Evolutionary conservation across 1,140 invertebrate species (phyloP).

Genomic region (Bradysia coprophila): DNA sequence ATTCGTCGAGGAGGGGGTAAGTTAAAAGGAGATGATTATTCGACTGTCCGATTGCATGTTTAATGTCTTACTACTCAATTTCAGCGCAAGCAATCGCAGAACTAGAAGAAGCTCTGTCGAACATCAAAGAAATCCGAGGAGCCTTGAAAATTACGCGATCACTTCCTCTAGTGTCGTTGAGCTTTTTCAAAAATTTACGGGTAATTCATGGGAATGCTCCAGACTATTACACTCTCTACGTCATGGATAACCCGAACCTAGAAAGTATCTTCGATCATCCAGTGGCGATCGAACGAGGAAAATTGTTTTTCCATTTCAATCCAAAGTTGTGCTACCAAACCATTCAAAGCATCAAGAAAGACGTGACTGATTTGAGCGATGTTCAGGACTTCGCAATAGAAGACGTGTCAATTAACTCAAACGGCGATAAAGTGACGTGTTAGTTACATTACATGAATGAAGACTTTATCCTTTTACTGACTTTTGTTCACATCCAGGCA

Average conservation of each 20-base stretch:
- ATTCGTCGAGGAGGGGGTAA: conserved; percentile 47
- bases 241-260: conserved; percentile 83
- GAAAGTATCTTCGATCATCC: conserved; percentile 57
- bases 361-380: conserved; percentile 14
- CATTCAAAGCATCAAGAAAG: conserved; percentile 38
- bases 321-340: conserved; percentile 75
- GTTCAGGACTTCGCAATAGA: conserved; percentile 31
- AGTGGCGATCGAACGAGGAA: conserved; percentile 35
- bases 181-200: conserved; percentile 68
- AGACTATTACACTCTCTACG: conserved; percentile 41
- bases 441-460: conserved; percentile 14
- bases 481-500: too few relatives aligned
- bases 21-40: too few relatives aligned
- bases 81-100: too few relatives aligned
- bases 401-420: conserved; percentile 68
- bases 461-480: conserved; percentile 5
- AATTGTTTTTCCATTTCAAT: conserved; percentile 84
- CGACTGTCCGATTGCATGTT: too few relatives aligned
- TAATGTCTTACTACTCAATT: too few relatives aligned
- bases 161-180: conserved; percentile 60
- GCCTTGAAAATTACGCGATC: conserved; percentile 67
- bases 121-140: conserved; percentile 59
- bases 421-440: conserved; percentile 85
- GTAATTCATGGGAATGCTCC: conserved; percentile 40
- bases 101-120: conserved; percentile 53